A percentile compares a stretch with the other conserved stretches of the same genome.
phyloP scores from a whole-genome alignment of 2,797 vertebrate species.

The Capromys pilorides region DNA sequence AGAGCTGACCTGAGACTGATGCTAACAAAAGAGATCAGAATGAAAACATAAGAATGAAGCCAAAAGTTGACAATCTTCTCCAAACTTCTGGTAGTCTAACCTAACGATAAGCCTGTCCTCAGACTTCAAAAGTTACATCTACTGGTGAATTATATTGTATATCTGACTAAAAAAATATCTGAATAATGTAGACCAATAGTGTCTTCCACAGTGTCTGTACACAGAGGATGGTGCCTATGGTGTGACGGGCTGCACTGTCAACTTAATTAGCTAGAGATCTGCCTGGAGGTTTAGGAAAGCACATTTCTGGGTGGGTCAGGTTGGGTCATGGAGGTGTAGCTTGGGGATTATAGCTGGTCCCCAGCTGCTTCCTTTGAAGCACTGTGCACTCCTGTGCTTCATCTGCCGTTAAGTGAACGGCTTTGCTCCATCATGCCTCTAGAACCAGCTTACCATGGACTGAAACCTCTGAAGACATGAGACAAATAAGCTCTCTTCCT shows the following conservation, averaged over 20 bases:
- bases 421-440: not conserved
- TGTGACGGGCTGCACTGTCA: not conserved
- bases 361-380: not conserved
- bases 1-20: not conserved
- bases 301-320: not conserved
- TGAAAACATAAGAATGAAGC: not conserved
- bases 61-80: not conserved
- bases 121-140: not conserved
- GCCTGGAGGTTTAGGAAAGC: not conserved
- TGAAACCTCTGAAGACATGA: not conserved
- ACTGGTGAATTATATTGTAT: not conserved
- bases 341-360: not conserved
- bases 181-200: not conserved
- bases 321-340: not conserved
- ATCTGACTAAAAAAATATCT: not conserved
- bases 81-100: not conserved
- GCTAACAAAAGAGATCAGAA: not conserved
- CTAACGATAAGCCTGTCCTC: not conserved
- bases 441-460: not conserved
- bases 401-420: not conserved
- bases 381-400: not conserved
- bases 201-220: not conserved
- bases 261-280: not conserved
- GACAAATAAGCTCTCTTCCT: not conserved
- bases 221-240: not conserved